A percentile compares a stretch with the other conserved stretches of the same genome.
These are phyloP conservation scores for Petroica traversi DNA, from an alignment of 2,113 vertebrate species.

Conservation along the genomic window DNA sequence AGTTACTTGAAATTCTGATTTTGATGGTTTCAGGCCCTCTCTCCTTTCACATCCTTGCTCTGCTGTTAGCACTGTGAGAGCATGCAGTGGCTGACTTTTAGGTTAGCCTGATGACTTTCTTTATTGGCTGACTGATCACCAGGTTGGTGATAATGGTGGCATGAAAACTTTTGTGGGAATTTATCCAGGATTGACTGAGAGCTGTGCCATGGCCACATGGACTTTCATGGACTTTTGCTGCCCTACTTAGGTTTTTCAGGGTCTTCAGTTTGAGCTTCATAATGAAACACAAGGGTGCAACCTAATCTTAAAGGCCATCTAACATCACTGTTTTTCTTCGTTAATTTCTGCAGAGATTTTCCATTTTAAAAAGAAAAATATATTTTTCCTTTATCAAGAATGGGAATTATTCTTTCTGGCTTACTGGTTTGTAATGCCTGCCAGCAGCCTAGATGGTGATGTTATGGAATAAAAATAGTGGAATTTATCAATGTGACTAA, in stretches of 20 bases:
- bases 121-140: not conserved
- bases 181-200: not conserved
- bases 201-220: not conserved
- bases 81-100: not conserved
- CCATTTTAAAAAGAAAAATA: not conserved
- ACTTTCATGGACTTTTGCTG: not conserved
- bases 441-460: not conserved
- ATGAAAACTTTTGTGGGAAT: not conserved
- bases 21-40: not conserved
- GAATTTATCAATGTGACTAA: not conserved
- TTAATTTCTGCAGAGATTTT: not conserved
- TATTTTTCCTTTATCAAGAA: not conserved
- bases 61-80: not conserved
- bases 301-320: not conserved
- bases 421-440: not conserved
- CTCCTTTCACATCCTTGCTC: not conserved
- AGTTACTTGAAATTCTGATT: not conserved
- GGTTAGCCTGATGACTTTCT: not conserved
- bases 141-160: not conserved
- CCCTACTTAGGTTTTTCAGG: rapidly evolving
- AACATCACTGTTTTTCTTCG: not conserved
- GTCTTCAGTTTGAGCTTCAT: not conserved
- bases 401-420: not conserved
- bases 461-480: not conserved
- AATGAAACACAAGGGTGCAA: not conserved